A percentile compares a stretch with the other conserved stretches of the same genome.
These are phyloP conservation scores for Drosophila malerkotliana DNA, from an alignment of 1,140 invertebrate genomes.

Conservation along the genomic window DNA sequence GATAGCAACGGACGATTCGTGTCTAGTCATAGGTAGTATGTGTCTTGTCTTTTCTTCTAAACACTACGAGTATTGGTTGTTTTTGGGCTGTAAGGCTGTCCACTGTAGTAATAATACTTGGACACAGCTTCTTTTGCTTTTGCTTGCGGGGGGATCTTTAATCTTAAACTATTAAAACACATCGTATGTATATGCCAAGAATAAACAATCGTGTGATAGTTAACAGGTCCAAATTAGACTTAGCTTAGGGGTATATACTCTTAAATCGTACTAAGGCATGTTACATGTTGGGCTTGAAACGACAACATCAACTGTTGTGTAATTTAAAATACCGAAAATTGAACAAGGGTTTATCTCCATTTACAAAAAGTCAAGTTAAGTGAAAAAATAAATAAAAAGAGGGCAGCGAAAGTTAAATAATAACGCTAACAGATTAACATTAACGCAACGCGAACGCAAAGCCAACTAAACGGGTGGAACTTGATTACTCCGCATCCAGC, in stretches of 20 bases:
- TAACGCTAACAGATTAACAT: constrained; percentile 37
- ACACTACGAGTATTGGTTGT: constrained; percentile 70
- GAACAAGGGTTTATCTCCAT: constrained; percentile 8
- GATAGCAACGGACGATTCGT: not conserved
- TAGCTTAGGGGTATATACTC: constrained; percentile 52
- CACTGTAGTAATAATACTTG: constrained; percentile 67
- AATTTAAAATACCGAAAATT: constrained; percentile 42
- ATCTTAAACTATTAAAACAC: constrained; percentile 39
- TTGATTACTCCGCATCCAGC: constrained; percentile 32
- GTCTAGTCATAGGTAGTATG: not conserved
- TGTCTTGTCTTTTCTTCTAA: constrained; percentile 42
- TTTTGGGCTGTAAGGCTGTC: constrained; percentile 14
- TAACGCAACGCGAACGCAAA: constrained; percentile 35
- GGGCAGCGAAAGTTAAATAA: constrained; percentile 30
- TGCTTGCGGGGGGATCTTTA: constrained; percentile 14
- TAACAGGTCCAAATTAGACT: constrained; percentile 36
- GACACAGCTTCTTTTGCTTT: constrained; percentile 51
- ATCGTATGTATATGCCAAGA: constrained; percentile 26
- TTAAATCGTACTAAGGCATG: constrained; percentile 65
- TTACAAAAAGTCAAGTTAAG: constrained; percentile 44
- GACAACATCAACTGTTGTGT: constrained; percentile 47
- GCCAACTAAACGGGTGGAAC: constrained; percentile 27
- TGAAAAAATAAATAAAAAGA: constrained; percentile 47
- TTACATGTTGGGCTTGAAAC: constrained; percentile 55
- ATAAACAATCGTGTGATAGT: constrained; percentile 8